phyloP scores from a whole-genome alignment of 2,888 invertebrate genomes.

The Ditula angustiorana region DNA sequence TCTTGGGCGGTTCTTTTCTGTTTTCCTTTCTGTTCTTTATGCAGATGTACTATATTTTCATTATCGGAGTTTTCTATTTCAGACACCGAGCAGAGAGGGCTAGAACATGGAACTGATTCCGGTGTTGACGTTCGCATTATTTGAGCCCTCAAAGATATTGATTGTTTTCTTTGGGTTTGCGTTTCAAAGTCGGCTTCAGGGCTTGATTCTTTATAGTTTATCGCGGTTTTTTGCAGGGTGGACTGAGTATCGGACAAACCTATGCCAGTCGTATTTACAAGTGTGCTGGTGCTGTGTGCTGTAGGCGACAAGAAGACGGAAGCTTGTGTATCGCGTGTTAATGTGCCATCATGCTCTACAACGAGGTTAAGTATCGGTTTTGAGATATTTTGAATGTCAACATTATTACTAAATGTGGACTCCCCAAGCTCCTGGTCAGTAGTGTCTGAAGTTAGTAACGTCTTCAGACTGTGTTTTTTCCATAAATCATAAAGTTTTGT shows the following conservation, averaged over 20 bases:
- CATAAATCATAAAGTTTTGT: not conserved
- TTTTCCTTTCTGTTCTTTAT: no score
- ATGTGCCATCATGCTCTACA: not conserved
- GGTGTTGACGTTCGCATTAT: not conserved
- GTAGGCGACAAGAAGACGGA: not conserved
- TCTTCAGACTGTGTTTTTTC: not conserved
- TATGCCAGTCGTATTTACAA: not conserved
- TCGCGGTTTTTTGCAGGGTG: not conserved
- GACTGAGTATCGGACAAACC: not conserved
- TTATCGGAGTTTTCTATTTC: not conserved
- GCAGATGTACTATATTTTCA: not conserved
- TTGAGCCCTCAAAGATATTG: not conserved
- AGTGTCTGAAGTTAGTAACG: no score
- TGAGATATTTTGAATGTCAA: not conserved
- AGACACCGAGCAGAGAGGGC: constrained; percentile 7
- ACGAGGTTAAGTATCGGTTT: not conserved
- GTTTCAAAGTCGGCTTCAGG: no score
- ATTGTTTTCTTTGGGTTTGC: not conserved
- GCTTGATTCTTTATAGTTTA: not conserved
- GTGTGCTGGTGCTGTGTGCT: not conserved
- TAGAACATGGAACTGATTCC: not conserved
- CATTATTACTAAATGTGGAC: not conserved
- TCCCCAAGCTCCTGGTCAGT: not conserved
- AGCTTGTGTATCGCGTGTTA: not conserved
- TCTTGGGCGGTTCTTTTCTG: not conserved